Conservation (phyloP, 2,888 invertebrate genomes). For the Sepiola atlantica region DNA sequence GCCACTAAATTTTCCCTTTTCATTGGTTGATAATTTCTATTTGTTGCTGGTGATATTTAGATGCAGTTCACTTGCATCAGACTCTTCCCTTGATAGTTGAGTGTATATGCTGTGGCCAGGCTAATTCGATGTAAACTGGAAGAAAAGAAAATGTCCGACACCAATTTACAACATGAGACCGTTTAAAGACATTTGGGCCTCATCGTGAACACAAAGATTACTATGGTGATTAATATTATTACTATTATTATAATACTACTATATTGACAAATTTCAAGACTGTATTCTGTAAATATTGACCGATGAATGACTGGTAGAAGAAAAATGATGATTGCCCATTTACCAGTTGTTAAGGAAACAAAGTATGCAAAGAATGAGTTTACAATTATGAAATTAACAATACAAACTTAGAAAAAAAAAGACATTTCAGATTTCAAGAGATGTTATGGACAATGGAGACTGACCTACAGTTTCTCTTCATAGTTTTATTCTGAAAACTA, state of each 20-base stretch:
- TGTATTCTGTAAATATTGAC: slow-evolving; percentile 32
- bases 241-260: slow-evolving; percentile 32
- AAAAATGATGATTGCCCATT: slow-evolving; percentile 11
- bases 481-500: slow-evolving; percentile 13
- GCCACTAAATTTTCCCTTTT: slow-evolving; percentile 9
- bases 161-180: background rate
- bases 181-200: slow-evolving; percentile 24
- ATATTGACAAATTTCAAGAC: slow-evolving; percentile 20
- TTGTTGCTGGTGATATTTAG: slow-evolving; percentile 32
- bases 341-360: slow-evolving; percentile 32
- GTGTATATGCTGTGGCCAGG: slow-evolving; percentile 32
- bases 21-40: slow-evolving; percentile 2
- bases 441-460: background rate
- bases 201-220: slow-evolving; percentile 23
- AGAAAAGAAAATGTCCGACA: slow-evolving; percentile 3
- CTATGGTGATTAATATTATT: slow-evolving; percentile 32
- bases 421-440: background rate
- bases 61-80: background rate
- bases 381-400: slow-evolving; percentile 4
- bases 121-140: background rate
- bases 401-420: background rate
- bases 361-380: slow-evolving; percentile 11
- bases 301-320: slow-evolving; percentile 32
- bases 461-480: background rate
- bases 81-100: background rate